Evolutionary conservation across 2,797 vertebrate genomes (phyloP).

Genomic region (Cynopterus sphinx): DNA sequence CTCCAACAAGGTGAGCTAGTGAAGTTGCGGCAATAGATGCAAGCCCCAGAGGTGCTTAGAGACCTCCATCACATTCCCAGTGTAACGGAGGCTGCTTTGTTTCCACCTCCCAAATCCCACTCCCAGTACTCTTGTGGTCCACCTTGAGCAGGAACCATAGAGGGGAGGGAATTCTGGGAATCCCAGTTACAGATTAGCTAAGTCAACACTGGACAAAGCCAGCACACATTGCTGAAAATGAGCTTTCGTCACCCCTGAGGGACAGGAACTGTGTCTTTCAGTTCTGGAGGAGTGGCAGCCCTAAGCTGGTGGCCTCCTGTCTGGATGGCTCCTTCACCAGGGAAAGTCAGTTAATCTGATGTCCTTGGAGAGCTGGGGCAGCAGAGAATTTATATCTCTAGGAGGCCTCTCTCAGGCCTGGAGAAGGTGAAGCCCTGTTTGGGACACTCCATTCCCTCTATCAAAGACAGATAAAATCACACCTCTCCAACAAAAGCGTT

Average conservation of each 20-base stretch:
- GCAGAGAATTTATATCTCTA: background rate
- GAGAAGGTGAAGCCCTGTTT: background rate
- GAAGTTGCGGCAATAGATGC: background rate
- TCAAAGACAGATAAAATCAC: background rate
- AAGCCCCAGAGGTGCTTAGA: background rate
- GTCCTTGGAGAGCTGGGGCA: background rate
- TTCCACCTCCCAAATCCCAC: background rate
- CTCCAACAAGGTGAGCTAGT: background rate
- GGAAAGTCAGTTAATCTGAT: background rate
- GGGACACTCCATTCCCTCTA: background rate
- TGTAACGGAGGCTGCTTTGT: background rate
- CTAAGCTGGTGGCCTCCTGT: background rate
- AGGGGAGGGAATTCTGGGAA: constrained; percentile 23
- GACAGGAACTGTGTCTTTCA: background rate
- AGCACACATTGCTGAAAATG: background rate
- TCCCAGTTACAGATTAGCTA: background rate
- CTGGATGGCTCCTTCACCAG: background rate
- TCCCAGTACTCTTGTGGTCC: background rate
- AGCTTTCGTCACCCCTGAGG: background rate
- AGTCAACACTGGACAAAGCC: background rate
- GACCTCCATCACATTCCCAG: background rate
- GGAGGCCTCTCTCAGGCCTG: background rate
- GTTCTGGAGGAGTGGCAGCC: background rate
- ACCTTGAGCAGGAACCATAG: background rate
- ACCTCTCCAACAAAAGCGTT: background rate